phyloP scores from a whole-genome alignment of 2,888 invertebrate genomes.

The Loripinus fragilis region DNA sequence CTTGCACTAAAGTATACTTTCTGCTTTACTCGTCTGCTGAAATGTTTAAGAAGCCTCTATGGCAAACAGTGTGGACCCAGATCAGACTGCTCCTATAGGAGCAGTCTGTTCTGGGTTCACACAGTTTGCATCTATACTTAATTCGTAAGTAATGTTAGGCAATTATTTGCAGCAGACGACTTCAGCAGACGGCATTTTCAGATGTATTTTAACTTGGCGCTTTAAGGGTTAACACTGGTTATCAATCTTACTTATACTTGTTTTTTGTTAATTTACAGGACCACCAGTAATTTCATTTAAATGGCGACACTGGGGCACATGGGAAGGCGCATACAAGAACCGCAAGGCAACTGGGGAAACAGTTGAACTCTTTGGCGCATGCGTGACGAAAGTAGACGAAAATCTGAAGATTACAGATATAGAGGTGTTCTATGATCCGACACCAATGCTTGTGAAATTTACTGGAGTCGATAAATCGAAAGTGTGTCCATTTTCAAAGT shows the following conservation, averaged over 20 bases:
- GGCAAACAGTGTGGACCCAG: no score
- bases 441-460: conserved; percentile 50
- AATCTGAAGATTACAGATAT: conserved; percentile 60
- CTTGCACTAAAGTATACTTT: no score
- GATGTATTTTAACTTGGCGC: no score
- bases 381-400: conserved; percentile 57
- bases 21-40: no score
- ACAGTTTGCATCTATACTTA: no score
- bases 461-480: conserved; percentile 16
- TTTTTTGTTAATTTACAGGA: conserved; percentile 49
- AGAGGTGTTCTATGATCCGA: conserved; percentile 64
- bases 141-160: no score
- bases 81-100: no score
- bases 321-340: conserved; percentile 63
- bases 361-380: conserved; percentile 61
- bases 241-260: not conserved
- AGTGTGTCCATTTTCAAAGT: not conserved
- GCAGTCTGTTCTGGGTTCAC: no score
- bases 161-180: no score
- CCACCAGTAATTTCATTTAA: conserved; percentile 76
- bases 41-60: no score
- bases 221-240: no score
- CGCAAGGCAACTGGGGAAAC: conserved; percentile 54
- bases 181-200: no score
- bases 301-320: conserved; percentile 78